Evolutionary conservation across 2,113 vertebrate genomes (phyloP), one percentile per base, ranked within the genome.

Genomic region (Chaetorhynchus papuensis): DNA sequence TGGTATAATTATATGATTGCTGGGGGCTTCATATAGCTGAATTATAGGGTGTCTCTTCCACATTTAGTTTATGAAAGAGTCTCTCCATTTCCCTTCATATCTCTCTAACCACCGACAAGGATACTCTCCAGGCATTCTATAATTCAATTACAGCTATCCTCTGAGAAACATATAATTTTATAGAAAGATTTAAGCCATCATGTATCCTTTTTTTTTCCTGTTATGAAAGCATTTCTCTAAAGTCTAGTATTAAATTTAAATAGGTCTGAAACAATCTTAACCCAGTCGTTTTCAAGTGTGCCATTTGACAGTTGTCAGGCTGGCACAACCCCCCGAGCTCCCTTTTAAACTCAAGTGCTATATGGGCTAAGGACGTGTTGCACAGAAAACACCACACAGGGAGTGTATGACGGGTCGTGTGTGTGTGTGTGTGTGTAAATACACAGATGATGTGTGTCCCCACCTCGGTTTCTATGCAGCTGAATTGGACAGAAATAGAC

Each of bases 121-220:
- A 98, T 97, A 97, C 92, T 97, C 97, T 97, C 94, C 97, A 98
- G 97, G 96, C 93, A 97, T 95, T 96, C 97, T 94, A 89, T 97
- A 98, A 98, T 97, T 98, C 97, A 98, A 98, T 98, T 98, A 97
- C 94, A 97, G 96, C 85, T 97, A 76, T 94, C 97, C 97, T 97
- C 94, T 95, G 97, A 97, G 97, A 98, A 97, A 97, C 93, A 97
- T 97, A 96, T 97, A 95, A 97, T 98, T 98, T 97, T 94, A 97
- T 92, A 97, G 95, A 96, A 97, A 96, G 97, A 97, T 96, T 97
- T 96, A 97, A 98, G 83, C 90, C 93, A 97, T 97, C 96, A 96
- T 81, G 93, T 91, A 97, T 94, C 95, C 96, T 90, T 92, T 98
- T 97, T 95, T 64, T 45, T 82, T 39, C 95, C 93, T 93, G 87